Percentiles rank a stretch among this genome's conserved stretches.
phyloP scores from a whole-genome alignment of 2,113 vertebrate genomes.

The Paedocypris sp. region DNA sequence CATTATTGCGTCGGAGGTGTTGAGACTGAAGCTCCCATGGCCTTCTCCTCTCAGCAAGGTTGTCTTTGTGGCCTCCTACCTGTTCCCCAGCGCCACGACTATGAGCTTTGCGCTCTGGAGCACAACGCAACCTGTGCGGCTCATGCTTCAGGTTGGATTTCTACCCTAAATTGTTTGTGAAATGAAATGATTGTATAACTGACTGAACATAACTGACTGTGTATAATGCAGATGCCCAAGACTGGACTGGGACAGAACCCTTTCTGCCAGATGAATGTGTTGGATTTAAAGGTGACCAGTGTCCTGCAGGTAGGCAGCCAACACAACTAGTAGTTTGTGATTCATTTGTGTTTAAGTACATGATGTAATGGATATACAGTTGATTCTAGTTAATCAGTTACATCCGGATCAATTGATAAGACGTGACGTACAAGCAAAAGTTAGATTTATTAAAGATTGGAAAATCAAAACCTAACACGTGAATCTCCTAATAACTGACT shows the following conservation, averaged over 20 bases:
- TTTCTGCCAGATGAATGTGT: conserved; percentile 30
- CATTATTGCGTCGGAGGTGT: conserved; percentile 59
- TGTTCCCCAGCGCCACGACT: conserved; percentile 25
- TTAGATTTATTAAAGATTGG: too few relatives aligned
- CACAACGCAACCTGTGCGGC: conserved; percentile 39
- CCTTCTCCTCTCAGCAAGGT: conserved; percentile 39
- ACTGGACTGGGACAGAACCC: background rate
- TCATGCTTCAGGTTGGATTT: conserved; percentile 18
- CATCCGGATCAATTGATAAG: too few relatives aligned
- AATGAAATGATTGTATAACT: too few relatives aligned
- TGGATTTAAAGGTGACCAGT: conserved; percentile 40
- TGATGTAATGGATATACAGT: too few relatives aligned
- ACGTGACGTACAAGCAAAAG: too few relatives aligned
- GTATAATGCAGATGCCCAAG: conserved; percentile 22
- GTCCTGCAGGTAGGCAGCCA: conserved; percentile 33
- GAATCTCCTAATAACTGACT: too few relatives aligned
- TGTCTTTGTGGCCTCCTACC: conserved; percentile 50
- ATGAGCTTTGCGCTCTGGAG: conserved; percentile 30
- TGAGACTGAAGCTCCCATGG: conserved; percentile 43
- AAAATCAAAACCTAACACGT: too few relatives aligned
- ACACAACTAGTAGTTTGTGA: background rate
- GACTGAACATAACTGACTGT: background rate
- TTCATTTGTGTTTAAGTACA: background rate
- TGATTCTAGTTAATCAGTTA: too few relatives aligned
- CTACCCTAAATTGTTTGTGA: background rate